Evolutionary conservation across 2,888 invertebrate species (phyloP).

Genomic region (Electrophaes corylata): DNA sequence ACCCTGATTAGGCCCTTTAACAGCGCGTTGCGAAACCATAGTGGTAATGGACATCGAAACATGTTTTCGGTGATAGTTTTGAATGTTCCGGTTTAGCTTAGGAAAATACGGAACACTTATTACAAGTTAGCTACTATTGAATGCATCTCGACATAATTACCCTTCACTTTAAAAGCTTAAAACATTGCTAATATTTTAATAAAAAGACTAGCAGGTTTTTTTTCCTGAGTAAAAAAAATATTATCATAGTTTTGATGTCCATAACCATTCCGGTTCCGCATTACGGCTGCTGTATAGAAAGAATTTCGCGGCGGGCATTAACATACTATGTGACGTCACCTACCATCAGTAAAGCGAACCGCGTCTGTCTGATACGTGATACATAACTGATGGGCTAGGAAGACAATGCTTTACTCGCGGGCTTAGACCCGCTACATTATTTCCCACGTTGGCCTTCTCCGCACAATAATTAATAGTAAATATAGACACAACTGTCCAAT

Average conservation of each 20-base stretch:
- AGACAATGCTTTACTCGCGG: slow-evolving; percentile 7
- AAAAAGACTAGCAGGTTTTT: no score
- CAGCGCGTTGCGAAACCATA: background rate
- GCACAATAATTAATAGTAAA: slow-evolving; percentile 51
- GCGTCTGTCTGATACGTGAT: background rate
- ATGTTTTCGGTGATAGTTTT: no score
- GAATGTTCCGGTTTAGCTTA: no score
- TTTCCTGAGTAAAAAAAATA: no score
- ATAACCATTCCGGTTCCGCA: background rate
- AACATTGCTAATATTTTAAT: no score
- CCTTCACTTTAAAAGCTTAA: no score
- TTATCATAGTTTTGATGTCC: background rate
- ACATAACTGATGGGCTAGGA: background rate
- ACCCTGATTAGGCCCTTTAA: background rate
- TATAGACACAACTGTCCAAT: slow-evolving; percentile 54
- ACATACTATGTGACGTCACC: background rate
- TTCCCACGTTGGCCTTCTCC: slow-evolving; percentile 42
- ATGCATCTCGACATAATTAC: no score
- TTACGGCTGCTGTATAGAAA: background rate
- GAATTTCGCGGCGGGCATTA: background rate
- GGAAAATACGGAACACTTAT: no score
- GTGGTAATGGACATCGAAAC: background rate
- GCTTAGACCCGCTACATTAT: slow-evolving; percentile 21
- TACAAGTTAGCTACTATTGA: no score
- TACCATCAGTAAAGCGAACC: background rate